These are phyloP conservation scores for Brachionus plicatilis DNA, from an alignment of 1,140 invertebrate species.

Conservation along the genomic window DNA sequence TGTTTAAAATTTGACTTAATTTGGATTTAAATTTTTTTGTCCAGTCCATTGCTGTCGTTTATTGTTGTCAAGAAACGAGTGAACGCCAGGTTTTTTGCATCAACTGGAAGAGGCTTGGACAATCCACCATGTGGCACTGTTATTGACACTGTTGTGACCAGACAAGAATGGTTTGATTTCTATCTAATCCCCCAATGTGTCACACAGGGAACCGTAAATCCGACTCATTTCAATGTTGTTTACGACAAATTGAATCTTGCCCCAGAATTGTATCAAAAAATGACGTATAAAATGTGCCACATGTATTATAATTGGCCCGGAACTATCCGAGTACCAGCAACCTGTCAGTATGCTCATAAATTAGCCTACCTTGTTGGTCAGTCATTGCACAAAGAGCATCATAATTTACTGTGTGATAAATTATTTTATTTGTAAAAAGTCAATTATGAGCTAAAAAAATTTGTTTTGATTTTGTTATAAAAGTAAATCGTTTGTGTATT, in stretches of 20 bases:
- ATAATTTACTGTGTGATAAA: conserved; percentile 49
- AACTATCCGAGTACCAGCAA: conserved; percentile 76
- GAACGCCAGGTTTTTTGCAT: conserved; percentile 43
- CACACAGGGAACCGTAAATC: conserved; percentile 71
- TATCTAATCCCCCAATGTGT: conserved; percentile 72
- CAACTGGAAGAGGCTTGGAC: conserved; percentile 48
- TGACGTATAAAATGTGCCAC: conserved; percentile 75
- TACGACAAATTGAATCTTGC: conserved; percentile 61
- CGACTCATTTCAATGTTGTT: conserved; percentile 73
- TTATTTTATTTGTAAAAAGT: conserved; percentile 56
- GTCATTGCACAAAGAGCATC: conserved; percentile 62
- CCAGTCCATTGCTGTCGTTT: conserved; percentile 20
- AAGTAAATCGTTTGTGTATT: conserved; percentile 1
- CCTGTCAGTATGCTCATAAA: conserved; percentile 74
- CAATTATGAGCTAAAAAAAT: background rate
- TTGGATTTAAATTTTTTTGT: background rate
- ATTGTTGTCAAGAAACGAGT: conserved; percentile 56
- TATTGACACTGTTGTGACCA: conserved; percentile 72
- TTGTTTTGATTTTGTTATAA: background rate
- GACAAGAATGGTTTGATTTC: conserved; percentile 76
- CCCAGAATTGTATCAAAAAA: conserved; percentile 68
- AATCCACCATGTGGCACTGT: conserved; percentile 81
- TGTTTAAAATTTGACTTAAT: background rate
- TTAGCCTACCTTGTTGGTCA: conserved; percentile 73
- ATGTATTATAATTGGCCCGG: conserved; percentile 83